A percentile compares a stretch with the other conserved stretches of the same genome.
These are phyloP conservation scores for Drosophila formosana DNA, from an alignment of 2,888 invertebrate genomes.

Conservation along the genomic window DNA sequence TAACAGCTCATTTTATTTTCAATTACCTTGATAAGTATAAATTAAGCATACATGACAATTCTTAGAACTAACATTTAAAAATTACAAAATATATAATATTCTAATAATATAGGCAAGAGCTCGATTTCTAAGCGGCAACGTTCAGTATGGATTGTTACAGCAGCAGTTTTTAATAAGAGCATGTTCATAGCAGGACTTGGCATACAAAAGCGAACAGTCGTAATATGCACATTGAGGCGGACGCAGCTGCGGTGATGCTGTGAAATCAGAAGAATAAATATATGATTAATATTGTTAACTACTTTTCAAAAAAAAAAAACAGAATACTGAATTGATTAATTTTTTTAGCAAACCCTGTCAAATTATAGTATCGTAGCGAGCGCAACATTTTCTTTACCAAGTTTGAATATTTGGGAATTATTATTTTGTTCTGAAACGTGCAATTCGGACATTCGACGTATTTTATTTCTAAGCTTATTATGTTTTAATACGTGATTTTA, in stretches of 20 bases:
- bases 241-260: conserved; percentile 31
- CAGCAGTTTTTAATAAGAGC: conserved; percentile 90
- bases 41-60: no score
- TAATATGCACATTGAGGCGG: conserved; percentile 87
- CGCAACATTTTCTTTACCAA: no score
- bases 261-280: not conserved
- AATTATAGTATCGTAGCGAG: no score
- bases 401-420: no score
- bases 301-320: not conserved
- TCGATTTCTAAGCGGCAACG: not conserved
- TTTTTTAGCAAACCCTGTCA: no score
- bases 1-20: no score
- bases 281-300: not conserved
- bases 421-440: no score
- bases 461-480: no score
- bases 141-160: conserved; percentile 87
- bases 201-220: conserved; percentile 90
- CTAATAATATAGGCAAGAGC: not conserved
- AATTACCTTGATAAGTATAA: no score
- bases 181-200: conserved; percentile 91
- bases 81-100: not conserved
- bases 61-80: no score
- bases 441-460: no score
- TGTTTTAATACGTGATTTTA: no score
- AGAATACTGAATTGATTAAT: not conserved